Base-by-base conservation (phyloP, 1,140 invertebrate species). In the Heliconius congener region DNA sequence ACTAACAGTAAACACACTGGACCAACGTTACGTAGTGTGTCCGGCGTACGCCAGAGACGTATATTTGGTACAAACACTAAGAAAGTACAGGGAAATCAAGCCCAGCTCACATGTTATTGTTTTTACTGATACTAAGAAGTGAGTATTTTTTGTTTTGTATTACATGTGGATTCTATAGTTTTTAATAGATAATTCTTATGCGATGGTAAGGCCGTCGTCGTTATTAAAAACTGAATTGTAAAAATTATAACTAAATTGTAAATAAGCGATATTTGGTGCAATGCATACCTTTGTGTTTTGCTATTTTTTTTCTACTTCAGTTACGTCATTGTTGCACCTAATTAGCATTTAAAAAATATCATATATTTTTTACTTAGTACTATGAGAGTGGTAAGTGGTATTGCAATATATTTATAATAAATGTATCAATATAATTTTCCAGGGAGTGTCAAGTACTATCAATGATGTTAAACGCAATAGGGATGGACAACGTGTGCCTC, bases 81-180 rank as follows among this genome's bases (percentile, higher is more conserved):
- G 98, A 80, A 96, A 96, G 76, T 99, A 97, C 91, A 95, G 96
- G 60, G 95, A 96, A 84, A 95, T 96, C 34, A 96, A 97, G 90
- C 95, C 96, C 76, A 96, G 96, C 72, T 97, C 97, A 30, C 98
- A 98, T 70, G 96, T 99, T 39, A 98, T 99, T 89, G 97, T 99
- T 66, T 99, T 99, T 88, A 98, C 98, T 30, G 97, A 98, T 85
- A 99, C 98, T 72, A 99, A 99, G 96, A 99, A 98, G 98, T 98
- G 95, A 94, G 96, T 94, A 30, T 19, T 19, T 60, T 57, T 57
- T 57, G 39, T 9, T 11, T 42, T 42, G 9, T 11, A 42, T 42
- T 42, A 42, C 6, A 37, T 6, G 9, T 9, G 8, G 39, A 42
- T 46, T 16, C 13, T 16, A 46, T 16, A 46, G 42, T 4, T 46